phyloP scores from a whole-genome alignment of 2,888 invertebrate species.

The Drosophila nr. medialis region DNA sequence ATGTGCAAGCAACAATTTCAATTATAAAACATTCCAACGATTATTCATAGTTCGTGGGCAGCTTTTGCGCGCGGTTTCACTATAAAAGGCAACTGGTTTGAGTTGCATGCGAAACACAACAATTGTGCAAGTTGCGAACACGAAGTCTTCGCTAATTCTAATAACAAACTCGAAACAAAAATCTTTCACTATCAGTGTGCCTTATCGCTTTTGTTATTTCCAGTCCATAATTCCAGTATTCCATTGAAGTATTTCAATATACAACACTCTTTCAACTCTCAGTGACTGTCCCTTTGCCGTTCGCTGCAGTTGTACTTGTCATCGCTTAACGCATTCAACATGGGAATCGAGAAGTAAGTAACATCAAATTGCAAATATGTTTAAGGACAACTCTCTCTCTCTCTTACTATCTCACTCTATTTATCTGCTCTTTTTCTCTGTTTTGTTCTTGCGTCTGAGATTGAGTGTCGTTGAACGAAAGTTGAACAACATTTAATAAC shows the following conservation, averaged over 20 bases:
- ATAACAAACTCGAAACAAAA: constrained; percentile 16
- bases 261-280: constrained; percentile 30
- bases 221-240: constrained; percentile 51
- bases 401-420: background rate
- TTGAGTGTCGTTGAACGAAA: background rate
- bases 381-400: background rate
- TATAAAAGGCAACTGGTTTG: constrained; percentile 40
- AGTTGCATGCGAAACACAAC: constrained; percentile 33
- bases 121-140: constrained; percentile 14
- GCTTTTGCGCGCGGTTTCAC: constrained; percentile 18
- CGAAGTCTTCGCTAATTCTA: background rate
- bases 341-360: constrained; percentile 76
- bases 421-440: no score
- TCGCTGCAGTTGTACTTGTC: constrained; percentile 51
- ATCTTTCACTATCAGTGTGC: constrained; percentile 24
- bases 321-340: constrained; percentile 28
- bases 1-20: constrained; percentile 51
- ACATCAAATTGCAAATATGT: background rate
- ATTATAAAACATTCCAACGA: constrained; percentile 46
- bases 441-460: background rate
- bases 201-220: constrained; percentile 42
- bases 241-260: constrained; percentile 34
- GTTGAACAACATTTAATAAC: constrained; percentile 9
- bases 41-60: constrained; percentile 65
- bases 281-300: constrained; percentile 63